Percentiles rank a stretch among this genome's conserved stretches.
These are phyloP conservation scores for Corythaixoides concolor DNA, from an alignment of 2,113 vertebrate species.

Conservation along the genomic window DNA sequence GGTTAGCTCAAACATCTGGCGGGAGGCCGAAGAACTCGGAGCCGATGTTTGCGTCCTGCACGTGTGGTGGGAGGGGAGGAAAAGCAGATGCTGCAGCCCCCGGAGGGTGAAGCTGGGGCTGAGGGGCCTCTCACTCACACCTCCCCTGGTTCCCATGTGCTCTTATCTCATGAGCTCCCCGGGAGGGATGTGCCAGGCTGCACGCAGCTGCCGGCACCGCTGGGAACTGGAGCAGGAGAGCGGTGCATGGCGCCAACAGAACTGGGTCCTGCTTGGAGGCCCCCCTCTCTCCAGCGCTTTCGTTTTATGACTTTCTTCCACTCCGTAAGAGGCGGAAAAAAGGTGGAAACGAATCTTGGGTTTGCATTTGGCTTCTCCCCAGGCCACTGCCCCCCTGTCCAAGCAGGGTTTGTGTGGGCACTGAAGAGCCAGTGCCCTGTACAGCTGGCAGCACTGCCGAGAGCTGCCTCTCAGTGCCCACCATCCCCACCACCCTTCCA, in stretches of 20 bases:
- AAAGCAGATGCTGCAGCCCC: neutral
- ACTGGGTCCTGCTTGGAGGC: neutral
- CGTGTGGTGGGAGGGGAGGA: neutral
- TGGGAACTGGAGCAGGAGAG: neutral
- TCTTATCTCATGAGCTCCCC: neutral
- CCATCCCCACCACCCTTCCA: neutral
- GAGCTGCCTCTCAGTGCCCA: neutral
- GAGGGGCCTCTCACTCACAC: accelerated
- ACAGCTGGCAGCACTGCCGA: accelerated
- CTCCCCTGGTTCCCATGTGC: neutral
- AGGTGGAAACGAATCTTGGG: neutral
- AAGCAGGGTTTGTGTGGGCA: neutral
- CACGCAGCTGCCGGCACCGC: accelerated
- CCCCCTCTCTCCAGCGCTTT: neutral
- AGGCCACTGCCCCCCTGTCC: neutral
- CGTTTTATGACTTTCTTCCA: neutral
- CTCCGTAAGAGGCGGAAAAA: accelerated
- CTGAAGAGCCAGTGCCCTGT: neutral
- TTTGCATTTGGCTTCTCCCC: neutral
- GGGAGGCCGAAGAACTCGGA: neutral
- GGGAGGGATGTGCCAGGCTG: neutral
- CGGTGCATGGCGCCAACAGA: accelerated
- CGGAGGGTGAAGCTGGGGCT: neutral
- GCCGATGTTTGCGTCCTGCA: neutral
- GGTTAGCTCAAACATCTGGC: neutral